Evolutionary conservation across 2,888 invertebrate species (phyloP).

Genomic region (Drosophila merina): DNA sequence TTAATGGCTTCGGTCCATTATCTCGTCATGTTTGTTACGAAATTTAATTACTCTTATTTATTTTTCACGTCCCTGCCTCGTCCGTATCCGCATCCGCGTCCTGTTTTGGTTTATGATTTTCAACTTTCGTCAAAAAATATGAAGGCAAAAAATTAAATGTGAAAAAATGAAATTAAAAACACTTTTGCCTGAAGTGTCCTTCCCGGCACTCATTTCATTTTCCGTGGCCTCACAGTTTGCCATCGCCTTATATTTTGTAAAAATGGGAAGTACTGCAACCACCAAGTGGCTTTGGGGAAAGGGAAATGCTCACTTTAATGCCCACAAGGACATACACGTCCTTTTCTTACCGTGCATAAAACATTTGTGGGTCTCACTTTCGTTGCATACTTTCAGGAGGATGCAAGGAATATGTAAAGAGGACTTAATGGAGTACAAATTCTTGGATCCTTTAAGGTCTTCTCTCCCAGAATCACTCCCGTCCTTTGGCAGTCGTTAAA

Average conservation of each 20-base stretch:
- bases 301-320: not conserved
- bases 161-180: constrained; percentile 76
- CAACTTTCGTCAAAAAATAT: constrained; percentile 65
- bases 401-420: constrained; percentile 10
- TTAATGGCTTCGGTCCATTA: constrained; percentile 83
- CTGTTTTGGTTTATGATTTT: constrained; percentile 68
- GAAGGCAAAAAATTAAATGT: constrained; percentile 68
- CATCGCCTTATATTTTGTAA: constrained; percentile 69
- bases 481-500: constrained; percentile 7
- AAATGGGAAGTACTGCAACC: constrained; percentile 44
- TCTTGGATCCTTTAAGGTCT: constrained; percentile 13
- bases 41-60: constrained; percentile 84
- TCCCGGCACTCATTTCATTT: constrained; percentile 17
- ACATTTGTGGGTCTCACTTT: constrained; percentile 4
- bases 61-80: constrained; percentile 63
- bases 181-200: constrained; percentile 60
- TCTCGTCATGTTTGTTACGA: constrained; percentile 84
- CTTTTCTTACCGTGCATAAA: not conserved
- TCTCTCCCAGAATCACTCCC: not conserved
- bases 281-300: not conserved
- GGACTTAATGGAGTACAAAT: constrained; percentile 11
- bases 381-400: constrained; percentile 2
- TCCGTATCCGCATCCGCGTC: constrained; percentile 13
- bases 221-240: constrained; percentile 41
- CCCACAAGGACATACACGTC: not conserved